Evolutionary conservation across 2,888 invertebrate genomes (phyloP), one percentile per base, ranked within the genome.

Genomic region (Chalcis sispes): DNA sequence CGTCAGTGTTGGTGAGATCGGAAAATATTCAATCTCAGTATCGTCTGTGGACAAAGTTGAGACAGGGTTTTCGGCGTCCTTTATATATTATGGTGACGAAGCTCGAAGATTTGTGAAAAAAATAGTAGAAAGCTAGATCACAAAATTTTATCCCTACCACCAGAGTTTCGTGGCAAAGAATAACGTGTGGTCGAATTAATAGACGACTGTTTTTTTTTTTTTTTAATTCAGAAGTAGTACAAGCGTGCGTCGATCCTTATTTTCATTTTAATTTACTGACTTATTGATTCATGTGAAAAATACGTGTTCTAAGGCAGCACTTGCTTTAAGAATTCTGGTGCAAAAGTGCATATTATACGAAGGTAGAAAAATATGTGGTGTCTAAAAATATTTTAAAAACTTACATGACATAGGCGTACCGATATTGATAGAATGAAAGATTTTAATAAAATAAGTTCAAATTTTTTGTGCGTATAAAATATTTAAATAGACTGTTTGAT

Each of bases 1-100:
- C 82, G 95, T 95, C 85, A 95, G 90, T 81, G 94, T 95, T 62
- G 95, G 93, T 80, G 95, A 94, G 84, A 95, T 94, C 85, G 95
- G 95, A 89, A 94, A 93, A 89, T 95, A 95, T 90, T 95, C 95
- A 87, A 95, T 93, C 90, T 93, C 93, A 84, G 93, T 90, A 86
- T 93, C 92, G 91, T 94, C 94, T 94, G 94, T 90, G 92, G 90
- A 78, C 78, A 78, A 46, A 78, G 52, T 72, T 75, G 54, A 74
- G 69, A 72, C 65, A 73, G 27, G 58, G 42, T 42, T 65, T 67
- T 75, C 66, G 48, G 20, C 58, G 61, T 56, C 74, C 56, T 61
- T 72, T 61, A 48, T 23, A 69, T 10, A 69, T 15, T 32, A 46
- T 40, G 23, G 64, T 66, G 72, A 20, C 29, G 58, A 72, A 70